Percentiles rank a stretch among this genome's conserved stretches.
Evolutionary conservation across 2,888 invertebrate genomes (phyloP).

Genomic region (Trachelus tabidus): DNA sequence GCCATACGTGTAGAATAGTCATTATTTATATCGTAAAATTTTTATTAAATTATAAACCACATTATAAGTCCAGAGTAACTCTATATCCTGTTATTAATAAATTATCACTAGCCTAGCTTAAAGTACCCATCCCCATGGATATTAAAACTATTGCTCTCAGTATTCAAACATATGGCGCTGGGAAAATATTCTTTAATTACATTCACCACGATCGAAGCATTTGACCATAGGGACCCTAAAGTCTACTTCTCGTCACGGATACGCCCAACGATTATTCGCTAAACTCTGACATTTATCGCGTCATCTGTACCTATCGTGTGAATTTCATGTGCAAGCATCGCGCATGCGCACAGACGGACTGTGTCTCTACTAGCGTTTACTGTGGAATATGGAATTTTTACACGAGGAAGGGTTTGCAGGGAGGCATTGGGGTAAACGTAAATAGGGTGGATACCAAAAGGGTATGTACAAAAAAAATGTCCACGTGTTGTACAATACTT

Average conservation of each 20-base stretch:
- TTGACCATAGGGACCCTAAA: slow-evolving; percentile 12
- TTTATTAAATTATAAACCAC: not conserved
- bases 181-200: slow-evolving; percentile 40
- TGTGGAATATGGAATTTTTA: not conserved
- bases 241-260: slow-evolving; percentile 43
- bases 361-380: not conserved
- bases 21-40: not conserved
- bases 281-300: slow-evolving; percentile 31
- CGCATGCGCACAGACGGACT: not conserved
- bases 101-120: not conserved
- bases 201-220: slow-evolving; percentile 24
- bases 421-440: not conserved
- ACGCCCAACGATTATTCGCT: slow-evolving; percentile 40
- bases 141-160: not conserved
- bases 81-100: not conserved
- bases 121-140: not conserved
- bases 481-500: not conserved
- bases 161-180: slow-evolving; percentile 38
- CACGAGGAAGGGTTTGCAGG: not conserved
- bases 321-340: not conserved
- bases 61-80: not conserved
- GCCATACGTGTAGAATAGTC: not conserved
- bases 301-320: slow-evolving; percentile 41
- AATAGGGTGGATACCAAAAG: not conserved
- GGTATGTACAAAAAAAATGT: not conserved